A percentile compares a stretch with the other conserved stretches of the same genome.
Evolutionary conservation across 2,113 vertebrate genomes (phyloP).

Genomic region (Platysteira castanea): DNA sequence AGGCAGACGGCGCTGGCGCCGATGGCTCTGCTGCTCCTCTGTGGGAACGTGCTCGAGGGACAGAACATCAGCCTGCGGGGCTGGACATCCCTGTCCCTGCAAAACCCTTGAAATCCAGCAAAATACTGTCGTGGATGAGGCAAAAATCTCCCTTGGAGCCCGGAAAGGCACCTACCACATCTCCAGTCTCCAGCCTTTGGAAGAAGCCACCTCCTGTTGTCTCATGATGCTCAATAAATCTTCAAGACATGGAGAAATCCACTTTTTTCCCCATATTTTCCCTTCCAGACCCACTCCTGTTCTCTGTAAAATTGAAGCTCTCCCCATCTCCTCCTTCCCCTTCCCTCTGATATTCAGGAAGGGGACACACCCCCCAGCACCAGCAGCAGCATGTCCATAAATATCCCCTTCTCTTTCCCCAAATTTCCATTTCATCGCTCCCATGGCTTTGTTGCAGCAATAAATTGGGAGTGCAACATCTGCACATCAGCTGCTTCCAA

Average conservation of each 20-base stretch:
- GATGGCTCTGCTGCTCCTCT: fast-evolving
- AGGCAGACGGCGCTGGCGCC: fast-evolving
- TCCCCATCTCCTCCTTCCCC: neutral
- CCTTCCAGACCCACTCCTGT: neutral
- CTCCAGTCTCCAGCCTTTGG: neutral
- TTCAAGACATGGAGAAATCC: neutral
- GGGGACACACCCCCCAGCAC: neutral
- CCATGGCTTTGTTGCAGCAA: neutral
- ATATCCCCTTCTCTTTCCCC: neutral
- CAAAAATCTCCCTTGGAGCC: neutral
- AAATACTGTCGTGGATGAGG: neutral
- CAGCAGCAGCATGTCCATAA: neutral
- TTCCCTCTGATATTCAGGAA: neutral
- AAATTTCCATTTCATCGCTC: neutral
- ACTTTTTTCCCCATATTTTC: neutral
- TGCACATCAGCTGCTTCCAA: constrained; percentile 16
- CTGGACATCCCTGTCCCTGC: neutral
- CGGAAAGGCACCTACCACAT: neutral
- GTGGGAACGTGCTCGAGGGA: fast-evolving
- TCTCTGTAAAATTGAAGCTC: neutral
- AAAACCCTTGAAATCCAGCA: neutral
- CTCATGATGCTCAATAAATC: neutral
- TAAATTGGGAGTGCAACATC: constrained; percentile 1
- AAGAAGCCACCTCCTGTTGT: neutral
- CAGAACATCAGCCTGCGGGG: neutral